Percentiles rank a stretch among this genome's conserved stretches.
phyloP scores from a whole-genome alignment of 35 echinoderm and acorn worm genomes.

The Hemicentrotus pulcherrimus region DNA sequence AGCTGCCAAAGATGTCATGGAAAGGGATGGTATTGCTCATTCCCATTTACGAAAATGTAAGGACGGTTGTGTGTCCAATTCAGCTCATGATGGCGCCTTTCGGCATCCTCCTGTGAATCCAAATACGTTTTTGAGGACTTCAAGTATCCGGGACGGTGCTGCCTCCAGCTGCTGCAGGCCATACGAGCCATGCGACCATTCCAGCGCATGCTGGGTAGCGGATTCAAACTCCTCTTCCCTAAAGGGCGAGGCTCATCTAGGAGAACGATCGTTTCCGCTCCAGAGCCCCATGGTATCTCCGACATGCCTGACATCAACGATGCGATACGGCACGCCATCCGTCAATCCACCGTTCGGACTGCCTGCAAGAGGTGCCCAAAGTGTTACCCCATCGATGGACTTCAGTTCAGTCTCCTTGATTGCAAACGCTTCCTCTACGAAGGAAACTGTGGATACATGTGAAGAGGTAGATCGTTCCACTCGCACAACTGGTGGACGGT shows the following conservation, averaged over 20 bases:
- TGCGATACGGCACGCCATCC: not conserved
- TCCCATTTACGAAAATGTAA: not conserved
- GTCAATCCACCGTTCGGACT: not conserved
- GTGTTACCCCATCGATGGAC: not conserved
- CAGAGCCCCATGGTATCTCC: not conserved
- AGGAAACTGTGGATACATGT: not conserved
- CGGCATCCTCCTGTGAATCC: not conserved
- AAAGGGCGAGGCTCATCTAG: not conserved
- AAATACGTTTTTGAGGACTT: too few relatives aligned
- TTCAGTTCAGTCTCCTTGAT: constrained; percentile 32
- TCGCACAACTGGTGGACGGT: not conserved
- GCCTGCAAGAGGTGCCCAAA: not conserved
- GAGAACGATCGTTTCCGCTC: not conserved
- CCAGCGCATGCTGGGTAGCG: not conserved
- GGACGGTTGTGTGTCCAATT: not conserved
- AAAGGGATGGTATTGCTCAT: not conserved
- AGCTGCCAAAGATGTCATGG: too few relatives aligned
- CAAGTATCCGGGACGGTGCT: not conserved
- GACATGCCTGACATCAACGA: constrained; percentile 10
- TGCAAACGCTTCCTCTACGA: not conserved
- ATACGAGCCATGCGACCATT: not conserved
- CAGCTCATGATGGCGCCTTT: not conserved
- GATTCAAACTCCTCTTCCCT: not conserved
- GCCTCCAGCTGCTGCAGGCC: not conserved
- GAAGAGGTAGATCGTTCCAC: not conserved